Percentiles rank a stretch among this genome's conserved stretches.
Evolutionary conservation across 2,888 invertebrate genomes (phyloP).

Genomic region (Philereme vetulata): DNA sequence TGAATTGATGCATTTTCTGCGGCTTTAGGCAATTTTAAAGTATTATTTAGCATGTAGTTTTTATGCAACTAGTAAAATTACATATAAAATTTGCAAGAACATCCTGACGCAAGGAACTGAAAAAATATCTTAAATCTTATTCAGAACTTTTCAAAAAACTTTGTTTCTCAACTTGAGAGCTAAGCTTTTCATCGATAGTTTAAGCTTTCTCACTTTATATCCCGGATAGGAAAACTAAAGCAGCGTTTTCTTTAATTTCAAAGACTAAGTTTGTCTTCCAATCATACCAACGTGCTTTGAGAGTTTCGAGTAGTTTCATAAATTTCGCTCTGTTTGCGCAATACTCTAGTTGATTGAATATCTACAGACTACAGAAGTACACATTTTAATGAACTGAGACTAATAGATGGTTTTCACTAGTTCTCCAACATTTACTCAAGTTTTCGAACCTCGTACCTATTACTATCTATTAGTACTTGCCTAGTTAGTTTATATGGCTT

Average conservation of each 20-base stretch:
- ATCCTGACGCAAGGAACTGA: no score
- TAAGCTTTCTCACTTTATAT: background rate
- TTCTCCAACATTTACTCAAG: no score
- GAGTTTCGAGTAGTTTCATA: constrained; percentile 11
- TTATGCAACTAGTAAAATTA: no score
- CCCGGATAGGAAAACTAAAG: background rate
- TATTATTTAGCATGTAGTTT: background rate
- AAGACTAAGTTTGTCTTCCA: constrained; percentile 7
- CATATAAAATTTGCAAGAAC: no score
- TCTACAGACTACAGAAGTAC: constrained; percentile 12
- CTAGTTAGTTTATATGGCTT: no score
- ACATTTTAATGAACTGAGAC: constrained; percentile 21
- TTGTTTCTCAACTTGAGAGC: background rate
- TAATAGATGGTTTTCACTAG: background rate
- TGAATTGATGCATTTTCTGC: constrained; percentile 42
- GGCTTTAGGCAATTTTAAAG: constrained; percentile 31
- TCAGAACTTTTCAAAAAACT: no score
- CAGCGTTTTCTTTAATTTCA: background rate
- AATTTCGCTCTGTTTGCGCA: constrained; percentile 16
- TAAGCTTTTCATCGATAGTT: background rate
- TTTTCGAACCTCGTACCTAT: no score
- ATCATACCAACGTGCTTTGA: background rate
- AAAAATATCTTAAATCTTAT: no score
- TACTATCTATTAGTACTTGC: no score
- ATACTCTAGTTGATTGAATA: constrained; percentile 25